Conservation (phyloP, 2,797 vertebrate species). For the Artibeus lituratus region DNA sequence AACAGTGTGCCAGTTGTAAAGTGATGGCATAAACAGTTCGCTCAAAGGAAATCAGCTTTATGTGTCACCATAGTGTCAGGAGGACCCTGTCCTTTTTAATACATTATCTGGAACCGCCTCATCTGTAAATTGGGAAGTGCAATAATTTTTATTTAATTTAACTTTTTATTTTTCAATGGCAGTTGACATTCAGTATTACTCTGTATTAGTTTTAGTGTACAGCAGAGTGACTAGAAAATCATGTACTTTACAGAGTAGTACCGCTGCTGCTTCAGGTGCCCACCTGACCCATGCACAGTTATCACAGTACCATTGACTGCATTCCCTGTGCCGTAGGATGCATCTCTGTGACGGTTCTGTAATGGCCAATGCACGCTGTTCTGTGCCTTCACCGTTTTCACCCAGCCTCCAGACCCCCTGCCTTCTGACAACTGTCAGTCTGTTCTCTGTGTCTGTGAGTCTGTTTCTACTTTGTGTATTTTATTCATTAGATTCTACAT, state of each 20-base stretch:
- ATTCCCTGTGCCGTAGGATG: no score
- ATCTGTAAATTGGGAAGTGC: not conserved
- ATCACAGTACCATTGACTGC: not conserved
- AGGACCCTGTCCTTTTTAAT: not conserved
- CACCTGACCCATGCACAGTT: not conserved
- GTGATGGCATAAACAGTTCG: not conserved
- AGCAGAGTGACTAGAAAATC: not conserved
- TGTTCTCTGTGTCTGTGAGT: no score
- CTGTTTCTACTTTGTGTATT: no score
- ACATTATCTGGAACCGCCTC: not conserved
- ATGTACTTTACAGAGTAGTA: not conserved
- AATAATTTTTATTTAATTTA: not conserved
- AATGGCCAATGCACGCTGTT: no score
- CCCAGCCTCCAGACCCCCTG: no score
- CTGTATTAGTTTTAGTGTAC: not conserved
- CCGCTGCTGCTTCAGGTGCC: not conserved
- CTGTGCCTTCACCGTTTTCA: no score
- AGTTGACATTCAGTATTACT: not conserved
- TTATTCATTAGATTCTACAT: no score
- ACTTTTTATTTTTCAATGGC: not conserved
- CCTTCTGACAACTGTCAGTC: no score
- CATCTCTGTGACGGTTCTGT: no score
- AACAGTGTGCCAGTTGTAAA: not conserved
- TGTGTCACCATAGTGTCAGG: not conserved
- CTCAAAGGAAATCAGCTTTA: not conserved